Evolutionary conservation across 35 echinoderm and acorn worm genomes (phyloP), one percentile per base, ranked within the genome.

Genomic region (Heliocidaris tuberculata): DNA sequence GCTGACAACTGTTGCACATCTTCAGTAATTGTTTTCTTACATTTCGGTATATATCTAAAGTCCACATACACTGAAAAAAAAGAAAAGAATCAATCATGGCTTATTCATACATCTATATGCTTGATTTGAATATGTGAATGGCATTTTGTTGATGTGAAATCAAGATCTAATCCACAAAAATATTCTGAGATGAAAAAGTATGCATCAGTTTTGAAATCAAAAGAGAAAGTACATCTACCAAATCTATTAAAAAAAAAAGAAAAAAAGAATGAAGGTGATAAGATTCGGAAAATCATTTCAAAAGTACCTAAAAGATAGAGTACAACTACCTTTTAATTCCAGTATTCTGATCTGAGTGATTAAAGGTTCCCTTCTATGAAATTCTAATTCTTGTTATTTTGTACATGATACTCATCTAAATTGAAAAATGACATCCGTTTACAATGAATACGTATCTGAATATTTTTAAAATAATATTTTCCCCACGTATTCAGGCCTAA

Each of bases 251-350:
- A 42, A 78, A 7, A 78, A 78, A n/a, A 78, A 29, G 65, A 7
- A 78, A 78, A n/a, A 78, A 29, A 19, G 65, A 78, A n/a, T 78
- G 65, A 4, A 24, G 19, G 27, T 27, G 65, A 78, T n/a, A n/a
- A n/a, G 65, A 78, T 78, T 78, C n/a, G 65, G 27, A 19, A 24
- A 78, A 78, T 78, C 15, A 78, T 78, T 17, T 78, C 21, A n/a
- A 27, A 78, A n/a, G 65, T 78, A n/a, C 65, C 60, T 60, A 27
- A 78, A 19, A 78, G 7, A 78, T 24, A 78, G 65, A 78, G 65
- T 78, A 78, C 65, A 78, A 78, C 65, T 78, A 78, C 65, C 65
- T 78, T 78, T 78, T 78, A 78, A 78, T 78, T 78, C 65, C 27
- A 7, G 8, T 19, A 78, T 7, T 21, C 19, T 7, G 19, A 78